Base-by-base conservation (phyloP, 2,888 invertebrate genomes). In the Lepidochitona cinerea region DNA sequence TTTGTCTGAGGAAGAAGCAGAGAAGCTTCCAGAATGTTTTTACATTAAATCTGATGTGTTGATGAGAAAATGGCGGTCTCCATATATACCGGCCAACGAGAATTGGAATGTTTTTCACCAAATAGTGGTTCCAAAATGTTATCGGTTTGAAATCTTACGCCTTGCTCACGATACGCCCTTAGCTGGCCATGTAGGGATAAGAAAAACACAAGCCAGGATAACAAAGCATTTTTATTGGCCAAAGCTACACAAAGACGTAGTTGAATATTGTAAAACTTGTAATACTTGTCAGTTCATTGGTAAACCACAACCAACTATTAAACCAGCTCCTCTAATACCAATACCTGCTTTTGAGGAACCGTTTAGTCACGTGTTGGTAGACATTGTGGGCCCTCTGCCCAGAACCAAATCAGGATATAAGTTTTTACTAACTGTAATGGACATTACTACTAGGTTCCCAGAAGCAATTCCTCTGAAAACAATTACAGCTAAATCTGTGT, bases 361-460 rank as follows among this genome's bases (percentile, higher is more conserved):
- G 23, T 73, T 73, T 52, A 35, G 23, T 29, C 59, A 54, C 12
- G 65, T 73, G 9, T n/a, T 66, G 14, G 12, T 66, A 14, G 35
- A 41, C 36, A 64, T 49, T 52, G 74, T 74, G 29, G 71, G 74
- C 26, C 71, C 74, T 52, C 29, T 74, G n/a, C 74, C 71, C 14
- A 65, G 36, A 37, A 53, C 67, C 26, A 74, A 67, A 37, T 35
- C 74, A 41, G 66, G 71, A n/a, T 33, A 71, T 49, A 33, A 53
- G 41, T 71, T 53, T 49, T 23, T 74, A 6, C 33, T 74, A 18
- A 74, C 74, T 35, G 73, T 75, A 23, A 74, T 71, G 74, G 35
- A 49, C 37, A 29, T 59, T 7, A 12, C 71, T 74, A 23, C 74
- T 68, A 14, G 74, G 41, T 74, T 71, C 35, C 71, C 74, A 9